phyloP scores from a whole-genome alignment of 2,113 vertebrate genomes.

The Ia io region DNA sequence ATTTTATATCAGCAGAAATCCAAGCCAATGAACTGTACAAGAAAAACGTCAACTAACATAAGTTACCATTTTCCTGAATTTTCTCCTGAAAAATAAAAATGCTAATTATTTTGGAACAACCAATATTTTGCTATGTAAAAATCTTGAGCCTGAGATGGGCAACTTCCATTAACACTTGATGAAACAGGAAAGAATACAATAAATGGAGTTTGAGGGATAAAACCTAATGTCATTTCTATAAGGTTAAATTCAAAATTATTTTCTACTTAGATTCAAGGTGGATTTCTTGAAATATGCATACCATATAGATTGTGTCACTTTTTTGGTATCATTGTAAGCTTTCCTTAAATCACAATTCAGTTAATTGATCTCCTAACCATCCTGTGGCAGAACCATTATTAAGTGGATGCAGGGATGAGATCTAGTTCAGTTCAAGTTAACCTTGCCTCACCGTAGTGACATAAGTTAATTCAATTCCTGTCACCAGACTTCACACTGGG shows the following conservation, averaged over 20 bases:
- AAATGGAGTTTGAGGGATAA: no score
- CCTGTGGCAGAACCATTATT: slow-evolving; percentile 39
- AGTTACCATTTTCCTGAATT: background rate
- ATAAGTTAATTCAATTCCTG: slow-evolving; percentile 57
- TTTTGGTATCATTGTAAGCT: background rate
- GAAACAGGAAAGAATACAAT: background rate
- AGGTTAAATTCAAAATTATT: background rate
- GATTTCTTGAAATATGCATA: background rate
- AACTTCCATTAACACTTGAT: background rate
- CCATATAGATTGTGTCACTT: background rate
- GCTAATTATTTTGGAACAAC: background rate
- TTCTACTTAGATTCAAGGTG: background rate
- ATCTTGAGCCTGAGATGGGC: background rate
- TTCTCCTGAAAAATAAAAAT: background rate
- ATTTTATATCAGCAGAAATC: background rate
- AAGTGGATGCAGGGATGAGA: slow-evolving; percentile 45
- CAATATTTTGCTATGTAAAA: background rate
- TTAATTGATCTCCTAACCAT: slow-evolving; percentile 50
- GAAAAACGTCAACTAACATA: background rate
- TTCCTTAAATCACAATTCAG: slow-evolving; percentile 25
- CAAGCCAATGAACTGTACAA: background rate
- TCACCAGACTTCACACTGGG: slow-evolving; percentile 54
- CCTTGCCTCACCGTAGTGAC: slow-evolving; percentile 50
- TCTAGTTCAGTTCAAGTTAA: slow-evolving; percentile 64
- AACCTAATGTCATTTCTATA: background rate